Base-by-base conservation (phyloP, 64 coral and sea anemone species). In the Montipora sp. region DNA sequence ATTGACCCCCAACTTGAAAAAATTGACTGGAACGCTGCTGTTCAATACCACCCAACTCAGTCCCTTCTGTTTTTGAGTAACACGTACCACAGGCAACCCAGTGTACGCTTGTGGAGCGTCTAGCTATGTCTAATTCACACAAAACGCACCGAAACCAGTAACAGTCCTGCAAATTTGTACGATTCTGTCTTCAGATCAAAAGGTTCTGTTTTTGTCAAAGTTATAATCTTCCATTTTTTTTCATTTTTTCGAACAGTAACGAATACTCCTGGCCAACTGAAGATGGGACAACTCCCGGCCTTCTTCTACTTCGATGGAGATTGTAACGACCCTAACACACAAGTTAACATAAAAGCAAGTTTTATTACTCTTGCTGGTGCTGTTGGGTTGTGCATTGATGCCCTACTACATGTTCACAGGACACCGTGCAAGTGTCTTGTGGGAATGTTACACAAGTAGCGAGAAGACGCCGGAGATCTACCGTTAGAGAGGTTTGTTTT, bases 241-340 rank as follows among this genome's bases (percentile, higher is more conserved):
- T 1, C 1, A 1, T 71, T 72, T 22, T 48, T 8, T 18, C 5
- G 7, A 48, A 5, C 82, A 85, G 82, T 12, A 49, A 85, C 63
- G n/a, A 59, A 9, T 6, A 85, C 66, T 51, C 82, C 82, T 69
- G 18, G 3, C 11, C 44, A 24, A 8, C 12, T 77, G 2, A 87
- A 66, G 11, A 10, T 86, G 12, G 8, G 10, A 6, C 3, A 0
- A 19, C 0, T 4, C 3, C 46, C 81, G 3, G 8, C 7, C 8
- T 57, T 57, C 53, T 92, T 92, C 58, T 92, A 59, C 19, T 92
- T 48, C 73, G 46, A 85, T 16, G 90, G 90, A 2, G 90, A 92
- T 51, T 92, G 90, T 46, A 87, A 86, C 18, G 73, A 92, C 27
- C 90, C 90, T 1, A 92, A 92, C 19, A 69, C 73, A 4, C 90